A percentile compares a stretch with the other conserved stretches of the same genome.
Conservation (phyloP, 2,113 vertebrate species). For the Spilogale gracilis region DNA sequence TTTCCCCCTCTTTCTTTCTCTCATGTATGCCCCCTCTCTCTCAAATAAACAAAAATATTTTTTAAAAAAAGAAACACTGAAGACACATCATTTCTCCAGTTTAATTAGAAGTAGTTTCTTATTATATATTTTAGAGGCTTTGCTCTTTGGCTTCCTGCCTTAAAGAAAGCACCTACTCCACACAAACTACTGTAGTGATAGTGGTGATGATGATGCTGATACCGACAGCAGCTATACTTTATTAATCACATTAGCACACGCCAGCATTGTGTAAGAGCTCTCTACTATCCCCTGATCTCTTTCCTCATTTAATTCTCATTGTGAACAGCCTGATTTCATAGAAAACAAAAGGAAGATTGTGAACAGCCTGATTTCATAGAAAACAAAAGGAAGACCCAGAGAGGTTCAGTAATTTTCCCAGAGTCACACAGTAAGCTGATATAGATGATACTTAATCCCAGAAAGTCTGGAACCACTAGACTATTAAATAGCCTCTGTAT, state of each 20-base stretch:
- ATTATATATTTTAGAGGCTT: neutral
- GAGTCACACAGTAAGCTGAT: neutral
- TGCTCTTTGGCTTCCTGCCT: neutral
- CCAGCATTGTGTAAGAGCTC: neutral
- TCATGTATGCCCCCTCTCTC: too few relatives aligned
- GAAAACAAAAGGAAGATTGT: slow-evolving; percentile 11
- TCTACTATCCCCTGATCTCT: neutral
- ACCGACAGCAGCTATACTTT: neutral
- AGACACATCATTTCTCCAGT: neutral
- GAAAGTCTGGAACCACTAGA: neutral
- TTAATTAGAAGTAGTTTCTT: neutral
- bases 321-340: neutral
- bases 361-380: neutral
- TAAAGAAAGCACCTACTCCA: neutral
- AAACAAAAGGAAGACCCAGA: slow-evolving; percentile 36
- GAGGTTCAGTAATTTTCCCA: slow-evolving; percentile 25
- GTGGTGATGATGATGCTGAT: neutral
- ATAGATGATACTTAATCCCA: neutral
- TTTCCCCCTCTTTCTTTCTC: too few relatives aligned
- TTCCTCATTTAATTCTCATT: neutral
- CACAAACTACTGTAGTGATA: neutral
- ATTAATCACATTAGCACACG: neutral
- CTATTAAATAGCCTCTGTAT: slow-evolving; percentile 1
- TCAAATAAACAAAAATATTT: too few relatives aligned
- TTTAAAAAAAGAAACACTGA: neutral